Evolutionary conservation across 2,888 invertebrate genomes (phyloP), one percentile per base, ranked within the genome.

Genomic region (Erynnis tages): DNA sequence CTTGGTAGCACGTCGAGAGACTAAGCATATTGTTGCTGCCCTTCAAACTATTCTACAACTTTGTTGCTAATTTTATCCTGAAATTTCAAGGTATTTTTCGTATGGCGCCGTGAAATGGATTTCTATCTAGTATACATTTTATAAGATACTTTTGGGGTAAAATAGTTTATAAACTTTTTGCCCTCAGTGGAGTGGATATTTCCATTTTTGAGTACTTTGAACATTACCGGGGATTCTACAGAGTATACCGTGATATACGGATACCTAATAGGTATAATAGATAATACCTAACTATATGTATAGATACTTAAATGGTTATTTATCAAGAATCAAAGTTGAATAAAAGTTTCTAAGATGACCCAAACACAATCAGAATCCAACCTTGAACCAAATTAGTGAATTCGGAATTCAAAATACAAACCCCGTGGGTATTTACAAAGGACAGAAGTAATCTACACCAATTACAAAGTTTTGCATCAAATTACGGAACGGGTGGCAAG

Each of bases 321-420:
- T n/a, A n/a, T n/a, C n/a, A n/a, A n/a, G n/a, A n/a, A n/a, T n/a
- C 21, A 38, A 11, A 38, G 21, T 21, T 38, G 21, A 23, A 27
- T 29, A 25, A 27, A n/a, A 40, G n/a, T 40, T 40, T 40, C 25
- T 23, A 45, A 45, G 29, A 43, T 30, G 29, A 30, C 29, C 19
- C 32, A 10, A 43, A 30, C 4, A 10, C 16, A 32, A 30, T 19
- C 30, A 8, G 21, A 21, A 1, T 1, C 23, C 13, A 13, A 19
- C 27, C 27, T 37, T 47, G n/a, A 19, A 27, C 21, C 17, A 27
- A 46, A 35, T 46, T 17, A 43, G 19, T 44, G 11, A 32, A 44
- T 32, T 32, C 32, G 21, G n/a, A n/a, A 47, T 27, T 37, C 46
- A 47, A 47, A 47, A 37, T 29, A 47, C 37, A 29, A 37, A 13